Evolutionary conservation across 2,113 vertebrate species (phyloP).

Genomic region (Phalacrocorax brasilianus): DNA sequence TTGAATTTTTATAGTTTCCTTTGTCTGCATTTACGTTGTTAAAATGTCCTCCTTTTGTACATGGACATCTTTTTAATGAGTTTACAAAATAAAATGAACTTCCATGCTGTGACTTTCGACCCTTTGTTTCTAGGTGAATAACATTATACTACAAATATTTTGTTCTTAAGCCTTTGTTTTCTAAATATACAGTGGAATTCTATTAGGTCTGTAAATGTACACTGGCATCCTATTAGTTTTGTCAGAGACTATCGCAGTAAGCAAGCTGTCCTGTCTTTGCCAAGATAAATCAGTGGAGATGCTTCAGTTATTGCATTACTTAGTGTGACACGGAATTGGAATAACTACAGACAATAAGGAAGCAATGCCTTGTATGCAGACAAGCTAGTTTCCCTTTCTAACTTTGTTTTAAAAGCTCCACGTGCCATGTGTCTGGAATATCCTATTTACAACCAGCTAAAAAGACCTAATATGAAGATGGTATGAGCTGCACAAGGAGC

Average conservation of each 20-base stretch:
- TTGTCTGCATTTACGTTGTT: background rate
- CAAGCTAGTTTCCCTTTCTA: background rate
- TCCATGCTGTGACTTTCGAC: background rate
- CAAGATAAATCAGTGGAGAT: background rate
- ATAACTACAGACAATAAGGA: background rate
- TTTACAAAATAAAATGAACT: conserved; percentile 64
- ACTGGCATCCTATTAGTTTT: background rate
- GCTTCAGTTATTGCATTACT: background rate
- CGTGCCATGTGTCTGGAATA: background rate
- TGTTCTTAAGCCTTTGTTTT: background rate
- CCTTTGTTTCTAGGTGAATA: conserved; percentile 35
- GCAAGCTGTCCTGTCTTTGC: background rate
- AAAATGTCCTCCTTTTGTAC: conserved; percentile 21
- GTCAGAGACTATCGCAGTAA: background rate
- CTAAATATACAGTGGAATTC: background rate
- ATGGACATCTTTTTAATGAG: conserved; percentile 43
- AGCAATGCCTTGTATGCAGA: background rate
- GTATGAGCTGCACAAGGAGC: background rate
- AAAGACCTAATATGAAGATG: background rate
- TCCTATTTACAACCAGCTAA: background rate
- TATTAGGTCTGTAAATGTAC: background rate
- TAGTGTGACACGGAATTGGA: background rate
- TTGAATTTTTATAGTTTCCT: conserved; percentile 28
- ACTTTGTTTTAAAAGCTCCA: background rate
- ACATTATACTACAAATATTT: background rate